Evolutionary conservation across 2,113 vertebrate species (phyloP).

Genomic region (Penelope pileata): DNA sequence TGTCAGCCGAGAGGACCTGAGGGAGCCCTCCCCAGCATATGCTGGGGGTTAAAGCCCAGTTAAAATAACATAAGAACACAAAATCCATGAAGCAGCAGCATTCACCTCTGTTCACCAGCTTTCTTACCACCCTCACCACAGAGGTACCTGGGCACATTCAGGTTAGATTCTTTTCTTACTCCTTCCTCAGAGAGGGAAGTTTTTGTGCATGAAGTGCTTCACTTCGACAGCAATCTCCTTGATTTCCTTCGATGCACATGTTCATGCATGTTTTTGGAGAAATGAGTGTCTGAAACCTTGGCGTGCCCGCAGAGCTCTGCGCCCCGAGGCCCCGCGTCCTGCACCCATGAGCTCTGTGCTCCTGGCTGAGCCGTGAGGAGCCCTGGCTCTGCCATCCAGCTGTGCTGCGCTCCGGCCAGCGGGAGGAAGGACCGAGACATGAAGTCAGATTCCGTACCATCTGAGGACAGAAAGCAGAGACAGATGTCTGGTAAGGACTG

Average conservation of each 20-base stretch:
- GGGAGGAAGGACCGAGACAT: background rate
- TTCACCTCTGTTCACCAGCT: too few relatives aligned
- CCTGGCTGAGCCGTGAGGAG: background rate
- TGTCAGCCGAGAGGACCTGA: background rate
- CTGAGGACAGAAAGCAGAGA: background rate
- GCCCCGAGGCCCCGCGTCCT: background rate
- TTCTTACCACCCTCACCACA: background rate
- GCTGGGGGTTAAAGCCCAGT: background rate
- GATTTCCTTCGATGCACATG: background rate
- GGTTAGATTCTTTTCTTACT: background rate
- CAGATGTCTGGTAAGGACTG: background rate
- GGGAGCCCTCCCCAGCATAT: background rate
- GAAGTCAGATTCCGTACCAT: background rate
- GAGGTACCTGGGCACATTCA: background rate
- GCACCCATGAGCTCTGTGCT: background rate
- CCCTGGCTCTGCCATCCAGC: background rate
- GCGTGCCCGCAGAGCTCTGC: background rate
- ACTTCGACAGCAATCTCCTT: background rate
- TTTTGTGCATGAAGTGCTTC: accelerated
- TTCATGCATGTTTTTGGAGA: background rate
- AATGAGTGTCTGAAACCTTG: background rate
- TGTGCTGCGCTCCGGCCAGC: background rate
- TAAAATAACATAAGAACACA: background rate
- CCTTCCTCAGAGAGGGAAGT: background rate
- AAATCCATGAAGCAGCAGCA: background rate